A percentile compares a stretch with the other conserved stretches of the same genome.
Evolutionary conservation across 1,140 invertebrate species (phyloP).

Genomic region (Hetaerina americana): DNA sequence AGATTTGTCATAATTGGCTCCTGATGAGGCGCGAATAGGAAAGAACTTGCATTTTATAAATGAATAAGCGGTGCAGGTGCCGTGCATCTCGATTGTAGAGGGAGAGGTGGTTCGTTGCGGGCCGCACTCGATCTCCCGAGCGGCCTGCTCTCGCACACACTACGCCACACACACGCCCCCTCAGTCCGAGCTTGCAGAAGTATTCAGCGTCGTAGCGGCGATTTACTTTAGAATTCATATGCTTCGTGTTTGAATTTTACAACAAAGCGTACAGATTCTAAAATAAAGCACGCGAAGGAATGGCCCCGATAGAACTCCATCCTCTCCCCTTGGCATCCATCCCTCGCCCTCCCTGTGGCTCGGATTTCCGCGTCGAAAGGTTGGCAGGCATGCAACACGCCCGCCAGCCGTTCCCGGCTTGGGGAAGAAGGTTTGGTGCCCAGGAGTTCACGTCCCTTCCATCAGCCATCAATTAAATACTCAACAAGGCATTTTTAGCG

Average conservation of each 20-base stretch:
- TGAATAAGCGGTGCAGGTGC: too few species aligned
- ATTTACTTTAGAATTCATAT: constrained; percentile 6
- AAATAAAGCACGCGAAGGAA: not conserved
- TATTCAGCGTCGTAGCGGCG: not conserved
- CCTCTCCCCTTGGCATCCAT: not conserved
- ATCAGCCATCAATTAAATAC: not conserved
- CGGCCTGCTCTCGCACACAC: too few species aligned
- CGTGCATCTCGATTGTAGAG: too few species aligned
- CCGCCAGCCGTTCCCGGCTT: not conserved
- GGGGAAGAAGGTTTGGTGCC: not conserved
- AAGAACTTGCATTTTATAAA: too few species aligned
- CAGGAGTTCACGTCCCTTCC: not conserved
- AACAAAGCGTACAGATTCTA: constrained; percentile 8
- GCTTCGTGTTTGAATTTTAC: constrained; percentile 5
- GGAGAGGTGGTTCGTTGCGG: too few species aligned
- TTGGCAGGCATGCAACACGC: not conserved
- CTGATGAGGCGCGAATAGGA: too few species aligned
- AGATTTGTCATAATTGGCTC: too few species aligned
- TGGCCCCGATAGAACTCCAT: not conserved
- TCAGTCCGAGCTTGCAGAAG: too few species aligned
- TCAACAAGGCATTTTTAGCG: not conserved
- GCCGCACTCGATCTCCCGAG: too few species aligned
- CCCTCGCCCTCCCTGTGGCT: not conserved
- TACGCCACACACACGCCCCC: too few species aligned
- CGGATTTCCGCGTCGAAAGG: not conserved